Evolutionary conservation across 2,888 invertebrate genomes (phyloP), one percentile per base, ranked within the genome.

Genomic region (Orchestes rusci): DNA sequence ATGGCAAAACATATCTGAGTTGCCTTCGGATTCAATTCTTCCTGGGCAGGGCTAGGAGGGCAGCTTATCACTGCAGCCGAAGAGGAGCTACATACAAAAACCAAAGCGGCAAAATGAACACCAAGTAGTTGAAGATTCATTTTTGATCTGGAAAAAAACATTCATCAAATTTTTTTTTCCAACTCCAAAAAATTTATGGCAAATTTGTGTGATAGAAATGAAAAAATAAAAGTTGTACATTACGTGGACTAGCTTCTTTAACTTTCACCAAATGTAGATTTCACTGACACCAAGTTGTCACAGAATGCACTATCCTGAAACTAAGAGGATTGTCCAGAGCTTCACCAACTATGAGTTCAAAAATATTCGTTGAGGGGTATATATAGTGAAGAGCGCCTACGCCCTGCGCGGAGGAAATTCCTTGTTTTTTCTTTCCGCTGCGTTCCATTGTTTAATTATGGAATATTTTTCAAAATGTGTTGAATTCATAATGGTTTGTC

Each of bases 11-110:
- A 61, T 8, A 61, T 52, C 37, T 58, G 56, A 39, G 55, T 56
- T n/a, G 58, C 33, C 28, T 56, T 53, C 3, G 59, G 55, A 38
- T 50, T 56, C 8, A 56, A 37, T 43, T 58, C 55, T 38, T 53
- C 52, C 30, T 52, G 39, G 4, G 50, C 27, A 42, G 51, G 53
- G 39, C 52, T 59, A 13, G 58, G 58, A 7, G 61, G 59, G 43
- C 61, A 62, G 37, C 58, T 61, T 34, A 62, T 59, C 7, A 59
- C 55, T 12, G 58, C 56, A 7, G 59, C 56, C 45, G 54, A 47
- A 13, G 53, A 40, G 16, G 52, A 38, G 2, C 50, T 45, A 18
- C 19, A 44, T 16, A 44, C 36, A 36, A 58, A 49, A 19, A 51
- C 43, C n/a, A n/a, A n/a, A 10, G 50, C 34, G 10, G 55, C 33